These are phyloP conservation scores for Goniozus legneri DNA, from an alignment of 1,140 invertebrate genomes.

Conservation along the genomic window DNA sequence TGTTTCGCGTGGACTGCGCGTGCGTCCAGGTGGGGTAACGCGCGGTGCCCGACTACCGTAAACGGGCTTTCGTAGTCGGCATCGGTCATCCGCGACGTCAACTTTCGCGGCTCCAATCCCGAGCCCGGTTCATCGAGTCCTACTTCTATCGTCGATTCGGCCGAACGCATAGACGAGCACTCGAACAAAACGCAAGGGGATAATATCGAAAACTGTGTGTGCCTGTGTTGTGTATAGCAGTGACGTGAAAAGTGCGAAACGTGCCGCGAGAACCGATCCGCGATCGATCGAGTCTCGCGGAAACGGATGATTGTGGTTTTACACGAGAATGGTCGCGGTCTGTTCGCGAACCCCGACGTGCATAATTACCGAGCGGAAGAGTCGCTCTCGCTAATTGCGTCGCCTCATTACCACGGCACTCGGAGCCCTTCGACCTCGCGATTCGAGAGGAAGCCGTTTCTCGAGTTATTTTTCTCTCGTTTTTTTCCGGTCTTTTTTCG, in stretches of 20 bases:
- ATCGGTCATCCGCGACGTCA: conserved; percentile 47
- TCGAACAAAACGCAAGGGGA: not conserved
- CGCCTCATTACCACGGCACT: too few relatives aligned
- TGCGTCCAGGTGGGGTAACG: conserved; percentile 43
- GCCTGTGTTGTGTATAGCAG: not conserved
- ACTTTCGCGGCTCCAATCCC: conserved; percentile 19
- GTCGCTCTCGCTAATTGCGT: too few relatives aligned
- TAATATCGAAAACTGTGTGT: not conserved
- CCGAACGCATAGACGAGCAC: not conserved
- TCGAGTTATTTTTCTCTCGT: too few relatives aligned
- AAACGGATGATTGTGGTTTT: too few relatives aligned
- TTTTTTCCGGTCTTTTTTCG: too few relatives aligned
- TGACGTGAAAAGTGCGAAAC: not conserved
- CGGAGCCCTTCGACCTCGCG: too few relatives aligned
- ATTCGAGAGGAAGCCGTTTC: too few relatives aligned
- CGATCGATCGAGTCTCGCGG: too few relatives aligned
- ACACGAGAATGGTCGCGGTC: too few relatives aligned
- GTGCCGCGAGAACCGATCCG: not conserved
- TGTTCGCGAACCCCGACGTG: too few relatives aligned
- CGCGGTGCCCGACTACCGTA: conserved; percentile 16
- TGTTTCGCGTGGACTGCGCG: conserved; percentile 30
- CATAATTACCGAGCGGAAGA: too few relatives aligned
- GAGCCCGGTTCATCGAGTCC: not conserved
- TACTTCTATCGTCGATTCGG: not conserved
- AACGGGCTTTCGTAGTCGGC: conserved; percentile 50